Base-by-base conservation (phyloP, 2,888 invertebrate species). In the Acrocera orbiculus region DNA sequence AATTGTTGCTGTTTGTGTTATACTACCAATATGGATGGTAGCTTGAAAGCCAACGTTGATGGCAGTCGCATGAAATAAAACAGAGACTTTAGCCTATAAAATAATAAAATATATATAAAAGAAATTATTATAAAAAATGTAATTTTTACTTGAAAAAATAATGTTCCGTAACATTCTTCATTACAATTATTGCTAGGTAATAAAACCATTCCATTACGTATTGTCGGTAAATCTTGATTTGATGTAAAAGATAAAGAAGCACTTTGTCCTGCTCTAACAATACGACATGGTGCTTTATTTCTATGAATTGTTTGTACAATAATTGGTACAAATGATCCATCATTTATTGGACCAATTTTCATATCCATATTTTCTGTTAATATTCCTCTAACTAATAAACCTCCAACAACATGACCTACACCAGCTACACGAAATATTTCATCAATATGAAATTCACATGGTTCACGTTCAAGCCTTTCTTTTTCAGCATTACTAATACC, bases 1-100 rank as follows among this genome's bases (percentile, higher is more conserved):
- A 30, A 95, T 79, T 7, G 82, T 75, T n/a, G 87, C 93, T 0
- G 93, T 93, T 61, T 95, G 95, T 1, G 93, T 65, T 6, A 98
- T 85, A 47, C 89, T 93, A 0, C 92, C 95, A 32, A 95, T 85
- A 56, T 95, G 92, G 0, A 95, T 81, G 1, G 93, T 93, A 14
- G 89, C 83, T 58, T 86, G 85, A 56, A 83, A 86, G 17, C 86
- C 86, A 4, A 76, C 74, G 41, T 70, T 76, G 39, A 89, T 85
- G 10, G 77, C 74, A 1, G 79, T 85, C 0, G 82, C 73, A 54
- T 92, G 92, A 41, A 80, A 80, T n/a, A 95, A 64, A 1, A 96
- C 76, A 24, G 79, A 76, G 1, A 96, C 78, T 30, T 77, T 79
- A 0, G 95, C 95, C 75, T 87, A 64, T 42, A 70, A 72, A 45